Evolutionary conservation across 2,113 vertebrate species (phyloP).

Genomic region (Cavia porcellus): DNA sequence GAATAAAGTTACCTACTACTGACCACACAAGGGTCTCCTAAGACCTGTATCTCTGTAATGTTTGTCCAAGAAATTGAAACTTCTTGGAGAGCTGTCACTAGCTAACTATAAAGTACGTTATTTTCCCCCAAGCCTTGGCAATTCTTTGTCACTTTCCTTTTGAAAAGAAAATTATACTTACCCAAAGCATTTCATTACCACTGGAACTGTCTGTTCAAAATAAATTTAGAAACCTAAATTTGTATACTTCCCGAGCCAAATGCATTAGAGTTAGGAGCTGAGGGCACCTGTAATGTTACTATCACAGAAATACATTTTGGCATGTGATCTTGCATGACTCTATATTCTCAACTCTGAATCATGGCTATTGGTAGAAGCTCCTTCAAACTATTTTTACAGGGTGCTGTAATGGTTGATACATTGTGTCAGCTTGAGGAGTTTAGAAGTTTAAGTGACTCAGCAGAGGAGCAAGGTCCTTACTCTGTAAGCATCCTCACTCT

Average conservation of each 20-base stretch:
- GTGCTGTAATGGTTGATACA: not conserved
- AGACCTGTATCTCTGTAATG: not conserved
- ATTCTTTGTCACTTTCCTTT: constrained; percentile 76
- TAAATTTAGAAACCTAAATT: constrained; percentile 73
- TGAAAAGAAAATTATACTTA: constrained; percentile 79
- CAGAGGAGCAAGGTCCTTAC: too few relatives aligned
- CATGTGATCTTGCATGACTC: not conserved
- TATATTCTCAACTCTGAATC: not conserved
- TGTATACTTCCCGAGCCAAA: constrained; percentile 55
- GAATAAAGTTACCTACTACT: not conserved
- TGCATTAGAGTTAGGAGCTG: not conserved
- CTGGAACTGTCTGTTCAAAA: constrained; percentile 66
- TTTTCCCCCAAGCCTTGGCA: constrained; percentile 65
- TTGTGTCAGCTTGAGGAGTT: too few relatives aligned
- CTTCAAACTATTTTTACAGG: not conserved
- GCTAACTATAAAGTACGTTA: constrained; percentile 73
- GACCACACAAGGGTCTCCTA: constrained; percentile 33
- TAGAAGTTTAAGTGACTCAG: too few relatives aligned
- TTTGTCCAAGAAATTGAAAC: constrained; percentile 55
- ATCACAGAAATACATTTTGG: constrained; percentile 11
- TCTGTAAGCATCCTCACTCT: too few relatives aligned
- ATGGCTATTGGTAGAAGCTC: not conserved
- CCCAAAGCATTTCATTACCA: constrained; percentile 74
- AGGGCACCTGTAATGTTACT: not conserved
- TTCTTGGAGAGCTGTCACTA: constrained; percentile 42